These are phyloP conservation scores for Perca schrenkii DNA, from an alignment of 2,113 vertebrate species.

Conservation along the genomic window DNA sequence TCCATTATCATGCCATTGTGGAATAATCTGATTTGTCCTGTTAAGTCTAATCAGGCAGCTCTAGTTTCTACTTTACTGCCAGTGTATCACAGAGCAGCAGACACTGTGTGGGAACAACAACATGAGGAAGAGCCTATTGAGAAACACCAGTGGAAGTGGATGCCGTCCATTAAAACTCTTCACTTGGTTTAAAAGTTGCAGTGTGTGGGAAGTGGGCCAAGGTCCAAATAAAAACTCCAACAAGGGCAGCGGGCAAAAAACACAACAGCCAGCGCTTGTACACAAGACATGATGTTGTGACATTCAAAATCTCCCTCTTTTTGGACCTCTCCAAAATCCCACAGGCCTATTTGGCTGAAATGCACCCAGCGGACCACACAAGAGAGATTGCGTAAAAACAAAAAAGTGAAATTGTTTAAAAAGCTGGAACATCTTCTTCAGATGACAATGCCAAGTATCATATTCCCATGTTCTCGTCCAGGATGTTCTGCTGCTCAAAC, in stretches of 20 bases:
- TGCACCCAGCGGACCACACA: not conserved
- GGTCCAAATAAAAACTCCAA: constrained; percentile 53
- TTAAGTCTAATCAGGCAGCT: constrained; percentile 38
- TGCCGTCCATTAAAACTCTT: constrained; percentile 69
- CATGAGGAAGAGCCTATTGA: constrained; percentile 40
- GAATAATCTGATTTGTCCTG: constrained; percentile 39
- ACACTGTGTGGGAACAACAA: constrained; percentile 60
- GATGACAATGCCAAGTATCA: constrained; percentile 21
- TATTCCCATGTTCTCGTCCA: constrained; percentile 60
- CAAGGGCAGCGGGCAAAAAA: not conserved
- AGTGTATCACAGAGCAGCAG: constrained; percentile 1
- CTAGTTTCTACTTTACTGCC: not conserved
- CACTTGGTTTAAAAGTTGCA: constrained; percentile 44
- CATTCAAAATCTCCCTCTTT: constrained; percentile 21
- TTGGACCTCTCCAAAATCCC: constrained; percentile 13
- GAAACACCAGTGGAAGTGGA: constrained; percentile 36
- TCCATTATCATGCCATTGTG: constrained; percentile 9
- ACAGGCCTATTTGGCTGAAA: not conserved
- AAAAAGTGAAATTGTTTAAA: not conserved
- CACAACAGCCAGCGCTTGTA: not conserved
- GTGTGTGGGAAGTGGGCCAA: constrained; percentile 45
- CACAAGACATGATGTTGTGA: constrained; percentile 11
- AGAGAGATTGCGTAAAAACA: not conserved
- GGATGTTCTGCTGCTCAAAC: not conserved
- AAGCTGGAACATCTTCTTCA: not conserved